Evolutionary conservation across 1,140 invertebrate genomes (phyloP), one percentile per base, ranked within the genome.

Genomic region (Tetramorium alpestre): DNA sequence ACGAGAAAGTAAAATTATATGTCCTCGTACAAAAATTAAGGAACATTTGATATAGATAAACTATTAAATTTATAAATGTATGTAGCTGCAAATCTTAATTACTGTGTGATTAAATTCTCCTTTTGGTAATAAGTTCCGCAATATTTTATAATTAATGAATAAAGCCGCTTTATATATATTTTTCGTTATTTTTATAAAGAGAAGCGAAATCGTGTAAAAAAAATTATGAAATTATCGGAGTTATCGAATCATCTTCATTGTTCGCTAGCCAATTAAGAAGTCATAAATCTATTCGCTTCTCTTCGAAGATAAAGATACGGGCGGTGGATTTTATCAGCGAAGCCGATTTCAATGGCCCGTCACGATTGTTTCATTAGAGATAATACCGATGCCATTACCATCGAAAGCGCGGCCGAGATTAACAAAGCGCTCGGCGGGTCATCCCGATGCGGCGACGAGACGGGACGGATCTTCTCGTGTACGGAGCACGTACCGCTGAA

Each of bases 291-390:
- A 41, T 54, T 41, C 16, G 47, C 47, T 22, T 80, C n/a, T 25
- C 33, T 25, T 49, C 6, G 16, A 11, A 69, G 64, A 44, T 69
- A n/a, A 13, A 67, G 25, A 51, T 51, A 69, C 10, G 64, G n/a
- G 18, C 38, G 3, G 33, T 3, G n/a, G 11, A 62, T 47, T 38
- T 70, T n/a, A 56, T 58, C 70, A 58, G 33, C 44, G 25, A 56
- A 69, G 67, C 58, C 70, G 76, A 90, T 89, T 89, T 87, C 69
- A 90, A 90, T 90, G 62, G n/a, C 49, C 62, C 41, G 51, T 82
- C 51, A 33, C 65, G 81, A 90, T 90, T 85, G 72, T 90, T 88
- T 90, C 65, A 91, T 91, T 86, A 72, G 72, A 62, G 60, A 90
- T 90, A 88, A 90, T 91, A 13, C 18, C 67, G 58, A 64, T 87